phyloP scores from a whole-genome alignment of 2,888 invertebrate species.

The Lasiommata megera region DNA sequence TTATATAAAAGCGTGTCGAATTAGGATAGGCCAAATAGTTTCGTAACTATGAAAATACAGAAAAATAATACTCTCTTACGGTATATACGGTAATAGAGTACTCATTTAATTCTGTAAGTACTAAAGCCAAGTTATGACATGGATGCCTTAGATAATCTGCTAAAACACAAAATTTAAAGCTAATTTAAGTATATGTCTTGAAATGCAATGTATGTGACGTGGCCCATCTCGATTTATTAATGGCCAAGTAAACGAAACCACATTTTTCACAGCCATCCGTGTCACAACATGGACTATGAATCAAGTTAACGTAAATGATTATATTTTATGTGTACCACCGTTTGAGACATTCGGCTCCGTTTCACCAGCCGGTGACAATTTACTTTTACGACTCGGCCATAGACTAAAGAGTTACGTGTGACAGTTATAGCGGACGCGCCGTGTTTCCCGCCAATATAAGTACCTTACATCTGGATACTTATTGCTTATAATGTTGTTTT shows the following conservation, averaged over 20 bases:
- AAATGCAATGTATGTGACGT: too few species aligned
- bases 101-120: too few species aligned
- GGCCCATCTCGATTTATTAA: constrained; percentile 9
- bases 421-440: constrained; percentile 75
- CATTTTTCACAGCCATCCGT: constrained; percentile 49
- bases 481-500: constrained; percentile 9
- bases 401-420: constrained; percentile 76
- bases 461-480: constrained; percentile 30
- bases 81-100: too few species aligned
- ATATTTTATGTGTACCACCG: constrained; percentile 60
- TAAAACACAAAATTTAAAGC: too few species aligned
- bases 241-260: constrained; percentile 52
- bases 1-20: too few species aligned
- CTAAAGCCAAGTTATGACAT: too few species aligned
- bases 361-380: constrained; percentile 78
- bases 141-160: too few species aligned
- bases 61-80: too few species aligned
- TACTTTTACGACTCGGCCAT: constrained; percentile 73
- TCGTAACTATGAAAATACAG: too few species aligned
- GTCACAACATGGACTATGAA: constrained; percentile 60
- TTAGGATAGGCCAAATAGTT: too few species aligned
- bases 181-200: too few species aligned
- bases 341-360: constrained; percentile 46
- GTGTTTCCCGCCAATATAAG: constrained; percentile 57
- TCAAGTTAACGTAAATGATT: constrained; percentile 48